phyloP scores from a whole-genome alignment of 2,888 invertebrate genomes.

The Rhynchonema sp. region DNA sequence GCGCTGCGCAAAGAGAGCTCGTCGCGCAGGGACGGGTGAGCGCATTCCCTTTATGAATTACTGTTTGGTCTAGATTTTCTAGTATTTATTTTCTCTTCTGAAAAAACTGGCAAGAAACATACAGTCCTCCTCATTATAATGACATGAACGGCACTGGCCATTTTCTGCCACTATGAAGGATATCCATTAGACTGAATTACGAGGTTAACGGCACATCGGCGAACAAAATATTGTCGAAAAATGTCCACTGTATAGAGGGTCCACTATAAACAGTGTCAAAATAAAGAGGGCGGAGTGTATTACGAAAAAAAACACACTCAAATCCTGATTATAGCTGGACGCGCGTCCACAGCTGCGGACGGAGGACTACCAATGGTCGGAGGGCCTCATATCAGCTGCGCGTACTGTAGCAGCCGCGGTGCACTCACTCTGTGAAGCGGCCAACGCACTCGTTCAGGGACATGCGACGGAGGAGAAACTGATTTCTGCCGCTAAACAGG shows the following conservation, averaged over 20 bases:
- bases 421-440: slow-evolving; percentile 88
- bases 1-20: slow-evolving; percentile 83
- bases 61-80: too few species aligned
- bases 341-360: slow-evolving; percentile 5
- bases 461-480: slow-evolving; percentile 61
- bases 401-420: slow-evolving; percentile 88
- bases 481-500: slow-evolving; percentile 69
- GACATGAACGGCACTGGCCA: too few species aligned
- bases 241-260: too few species aligned
- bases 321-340: slow-evolving; percentile 3
- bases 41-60: neutral
- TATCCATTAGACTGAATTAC: too few species aligned
- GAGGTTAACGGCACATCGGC: too few species aligned
- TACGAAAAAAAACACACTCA: neutral
- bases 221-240: too few species aligned
- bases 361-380: slow-evolving; percentile 24
- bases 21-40: slow-evolving; percentile 63
- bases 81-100: too few species aligned
- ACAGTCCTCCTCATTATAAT: too few species aligned
- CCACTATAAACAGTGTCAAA: too few species aligned
- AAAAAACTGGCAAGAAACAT: too few species aligned
- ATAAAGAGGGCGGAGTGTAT: too few species aligned
- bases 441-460: slow-evolving; percentile 64
- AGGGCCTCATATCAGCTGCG: slow-evolving; percentile 40
- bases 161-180: too few species aligned